These are phyloP conservation scores for Drosophila azteca DNA, from an alignment of 1,140 invertebrate species.

Conservation along the genomic window DNA sequence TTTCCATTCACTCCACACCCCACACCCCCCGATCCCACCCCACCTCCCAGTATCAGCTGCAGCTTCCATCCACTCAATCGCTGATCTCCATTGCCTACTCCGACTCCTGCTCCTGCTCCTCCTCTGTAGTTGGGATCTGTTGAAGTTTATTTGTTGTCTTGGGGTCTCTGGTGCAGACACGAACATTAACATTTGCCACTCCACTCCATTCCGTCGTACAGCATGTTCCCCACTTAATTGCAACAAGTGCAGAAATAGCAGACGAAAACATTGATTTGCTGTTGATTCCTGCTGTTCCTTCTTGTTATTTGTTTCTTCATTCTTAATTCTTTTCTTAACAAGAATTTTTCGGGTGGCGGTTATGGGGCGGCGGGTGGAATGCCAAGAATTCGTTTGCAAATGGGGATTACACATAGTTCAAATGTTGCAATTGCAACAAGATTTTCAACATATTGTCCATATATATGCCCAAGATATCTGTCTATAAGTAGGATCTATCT, in stretches of 20 bases:
- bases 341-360: too few species aligned
- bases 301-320: too few species aligned
- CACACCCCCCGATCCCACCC: too few species aligned
- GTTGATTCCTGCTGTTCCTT: too few species aligned
- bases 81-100: conserved; percentile 1
- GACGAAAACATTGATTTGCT: conserved; percentile 3
- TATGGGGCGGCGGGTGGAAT: too few species aligned
- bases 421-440: too few species aligned
- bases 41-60: not conserved
- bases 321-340: too few species aligned
- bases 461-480: too few species aligned
- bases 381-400: too few species aligned
- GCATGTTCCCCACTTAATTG: conserved; percentile 46
- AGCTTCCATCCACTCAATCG: conserved; percentile 6
- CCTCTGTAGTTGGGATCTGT: not conserved
- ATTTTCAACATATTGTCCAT: too few species aligned
- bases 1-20: conserved; percentile 48
- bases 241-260: conserved; percentile 44
- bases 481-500: too few species aligned
- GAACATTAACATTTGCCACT: conserved; percentile 35
- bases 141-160: conserved; percentile 29
- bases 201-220: not conserved
- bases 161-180: conserved; percentile 40
- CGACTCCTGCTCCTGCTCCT: not conserved
- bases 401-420: too few species aligned